Evolutionary conservation across 2,888 invertebrate genomes (phyloP).

Genomic region (Tubiluchus corallicola): DNA sequence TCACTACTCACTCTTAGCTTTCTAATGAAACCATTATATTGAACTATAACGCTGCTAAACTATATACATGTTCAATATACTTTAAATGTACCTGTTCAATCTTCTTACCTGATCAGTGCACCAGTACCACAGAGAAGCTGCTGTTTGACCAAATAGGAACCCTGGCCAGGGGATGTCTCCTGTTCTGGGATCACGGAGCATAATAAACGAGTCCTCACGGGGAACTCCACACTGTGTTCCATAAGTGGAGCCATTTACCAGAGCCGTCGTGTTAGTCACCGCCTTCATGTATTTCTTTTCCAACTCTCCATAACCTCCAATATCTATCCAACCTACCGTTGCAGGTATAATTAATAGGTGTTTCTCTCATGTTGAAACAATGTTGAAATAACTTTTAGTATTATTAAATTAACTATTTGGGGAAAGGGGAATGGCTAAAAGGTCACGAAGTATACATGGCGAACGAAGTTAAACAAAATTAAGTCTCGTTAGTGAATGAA

Average conservation of each 20-base stretch:
- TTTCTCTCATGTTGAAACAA: not conserved
- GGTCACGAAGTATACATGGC: not conserved
- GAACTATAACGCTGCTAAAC: too few species aligned
- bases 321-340: slow-evolving; percentile 26
- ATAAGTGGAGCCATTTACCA: slow-evolving; percentile 12
- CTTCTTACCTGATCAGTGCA: slow-evolving; percentile 29
- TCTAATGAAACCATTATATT: too few species aligned
- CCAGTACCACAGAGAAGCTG: slow-evolving; percentile 36
- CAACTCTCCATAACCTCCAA: slow-evolving; percentile 30
- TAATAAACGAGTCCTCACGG: slow-evolving; percentile 28
- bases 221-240: slow-evolving; percentile 24
- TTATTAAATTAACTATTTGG: not conserved
- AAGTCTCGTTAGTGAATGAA: too few species aligned
- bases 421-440: not conserved
- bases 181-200: slow-evolving; percentile 29
- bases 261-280: slow-evolving; percentile 19
- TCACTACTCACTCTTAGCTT: too few species aligned
- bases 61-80: too few species aligned
- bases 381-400: not conserved
- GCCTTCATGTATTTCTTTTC: slow-evolving; percentile 28
- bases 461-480: too few species aligned
- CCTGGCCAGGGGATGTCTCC: slow-evolving; percentile 36
- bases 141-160: slow-evolving; percentile 34
- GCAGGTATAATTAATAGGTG: not conserved
- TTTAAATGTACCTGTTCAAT: not conserved